A percentile compares a stretch with the other conserved stretches of the same genome.
Conservation (phyloP, 1,140 invertebrate species). For the Tachypleus tridentatus region DNA sequence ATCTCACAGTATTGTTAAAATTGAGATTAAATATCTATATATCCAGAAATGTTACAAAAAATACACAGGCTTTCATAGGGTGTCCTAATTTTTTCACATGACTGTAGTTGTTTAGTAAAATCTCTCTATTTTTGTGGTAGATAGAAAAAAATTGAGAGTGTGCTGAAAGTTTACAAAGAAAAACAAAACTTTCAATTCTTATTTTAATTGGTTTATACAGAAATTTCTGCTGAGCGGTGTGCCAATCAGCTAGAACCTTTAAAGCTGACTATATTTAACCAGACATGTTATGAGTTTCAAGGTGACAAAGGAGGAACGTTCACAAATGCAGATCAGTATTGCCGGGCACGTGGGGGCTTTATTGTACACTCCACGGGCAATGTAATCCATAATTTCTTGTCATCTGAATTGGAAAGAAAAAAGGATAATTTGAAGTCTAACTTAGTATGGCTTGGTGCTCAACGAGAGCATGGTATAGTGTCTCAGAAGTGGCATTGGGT, state of each 20-base stretch:
- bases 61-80: too few species aligned
- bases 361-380: constrained; percentile 61
- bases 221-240: constrained; percentile 20
- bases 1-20: too few species aligned
- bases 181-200: too few species aligned
- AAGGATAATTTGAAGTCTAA: constrained; percentile 55
- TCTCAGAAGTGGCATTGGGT: constrained; percentile 81
- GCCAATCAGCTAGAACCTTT: constrained; percentile 16
- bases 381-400: constrained; percentile 48
- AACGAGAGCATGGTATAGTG: constrained; percentile 61
- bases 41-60: too few species aligned
- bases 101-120: too few species aligned
- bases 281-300: constrained; percentile 74
- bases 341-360: constrained; percentile 48
- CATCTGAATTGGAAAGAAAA: constrained; percentile 57
- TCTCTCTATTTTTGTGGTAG: too few species aligned
- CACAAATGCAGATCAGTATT: constrained; percentile 58
- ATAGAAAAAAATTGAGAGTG: too few species aligned
- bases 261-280: constrained; percentile 37
- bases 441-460: constrained; percentile 79
- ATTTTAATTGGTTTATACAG: neutral
- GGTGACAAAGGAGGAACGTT: constrained; percentile 55
- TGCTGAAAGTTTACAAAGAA: too few species aligned
- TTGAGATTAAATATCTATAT: too few species aligned
- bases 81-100: too few species aligned